phyloP scores from a whole-genome alignment of 2,888 invertebrate genomes.

The Gryllus longicercus region DNA sequence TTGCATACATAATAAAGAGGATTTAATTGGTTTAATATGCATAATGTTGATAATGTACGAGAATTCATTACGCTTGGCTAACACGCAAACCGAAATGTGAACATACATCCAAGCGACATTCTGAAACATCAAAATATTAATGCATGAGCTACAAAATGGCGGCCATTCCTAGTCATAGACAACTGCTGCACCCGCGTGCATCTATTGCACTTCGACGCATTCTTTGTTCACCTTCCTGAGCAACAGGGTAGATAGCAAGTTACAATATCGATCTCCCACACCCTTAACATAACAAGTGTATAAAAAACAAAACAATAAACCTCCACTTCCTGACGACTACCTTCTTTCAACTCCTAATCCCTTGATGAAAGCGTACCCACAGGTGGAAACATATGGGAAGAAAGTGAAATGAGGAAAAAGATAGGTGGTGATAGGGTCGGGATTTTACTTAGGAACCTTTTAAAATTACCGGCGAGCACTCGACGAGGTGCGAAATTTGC shows the following conservation, averaged over 20 bases:
- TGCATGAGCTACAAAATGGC: too few relatives aligned
- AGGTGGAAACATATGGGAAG: constrained; percentile 38
- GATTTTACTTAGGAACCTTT: not conserved
- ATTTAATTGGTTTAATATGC: too few relatives aligned
- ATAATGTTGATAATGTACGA: too few relatives aligned
- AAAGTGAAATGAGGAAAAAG: constrained; percentile 24
- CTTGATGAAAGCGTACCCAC: constrained; percentile 36
- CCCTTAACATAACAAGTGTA: not conserved
- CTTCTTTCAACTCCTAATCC: constrained; percentile 28
- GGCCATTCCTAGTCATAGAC: too few relatives aligned
- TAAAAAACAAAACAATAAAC: constrained; percentile 5
- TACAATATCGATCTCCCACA: too few relatives aligned
- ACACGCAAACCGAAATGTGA: too few relatives aligned
- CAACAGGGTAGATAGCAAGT: not conserved
- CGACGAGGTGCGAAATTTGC: not conserved
- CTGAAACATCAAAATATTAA: too few relatives aligned
- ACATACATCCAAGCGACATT: too few relatives aligned
- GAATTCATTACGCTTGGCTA: too few relatives aligned
- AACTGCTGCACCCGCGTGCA: too few relatives aligned
- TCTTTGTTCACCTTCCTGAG: not conserved
- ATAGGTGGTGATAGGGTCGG: not conserved
- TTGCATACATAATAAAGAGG: too few relatives aligned
- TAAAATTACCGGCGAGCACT: not conserved
- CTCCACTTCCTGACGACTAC: constrained; percentile 22
- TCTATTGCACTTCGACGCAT: not conserved